These are phyloP conservation scores for Zaprionus ornatus DNA, from an alignment of 1,140 invertebrate species.

Conservation along the genomic window DNA sequence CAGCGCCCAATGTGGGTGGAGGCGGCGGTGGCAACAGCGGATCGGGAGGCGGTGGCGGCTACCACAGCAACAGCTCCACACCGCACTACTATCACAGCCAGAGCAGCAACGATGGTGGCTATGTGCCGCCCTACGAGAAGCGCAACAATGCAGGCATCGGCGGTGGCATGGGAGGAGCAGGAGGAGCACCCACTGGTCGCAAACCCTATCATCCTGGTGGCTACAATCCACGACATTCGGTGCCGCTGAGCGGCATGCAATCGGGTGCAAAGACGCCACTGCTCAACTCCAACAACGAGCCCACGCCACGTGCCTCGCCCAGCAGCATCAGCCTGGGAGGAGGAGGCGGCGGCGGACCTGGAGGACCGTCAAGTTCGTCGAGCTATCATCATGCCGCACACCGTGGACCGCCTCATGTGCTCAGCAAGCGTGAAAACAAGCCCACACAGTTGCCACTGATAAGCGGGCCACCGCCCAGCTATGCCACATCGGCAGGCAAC, in stretches of 20 bases:
- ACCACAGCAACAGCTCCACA: slow-evolving; percentile 75
- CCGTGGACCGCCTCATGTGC: slow-evolving; percentile 61
- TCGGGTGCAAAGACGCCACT: slow-evolving; percentile 65
- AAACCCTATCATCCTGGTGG: slow-evolving; percentile 73
- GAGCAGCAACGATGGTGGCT: slow-evolving; percentile 59
- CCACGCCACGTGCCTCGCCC: slow-evolving; percentile 72
- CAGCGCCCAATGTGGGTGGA: slow-evolving; percentile 52
- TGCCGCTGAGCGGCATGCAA: slow-evolving; percentile 54
- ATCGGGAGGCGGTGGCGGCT: slow-evolving; percentile 39
- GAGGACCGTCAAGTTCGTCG: slow-evolving; percentile 30
- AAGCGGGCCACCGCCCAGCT: slow-evolving; percentile 73
- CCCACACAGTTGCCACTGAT: slow-evolving; percentile 67
- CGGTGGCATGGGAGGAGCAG: slow-evolving; percentile 12
- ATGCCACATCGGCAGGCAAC: slow-evolving; percentile 43
- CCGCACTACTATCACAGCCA: slow-evolving; percentile 72
- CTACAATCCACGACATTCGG: slow-evolving; percentile 69
- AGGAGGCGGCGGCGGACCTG: slow-evolving; percentile 17
- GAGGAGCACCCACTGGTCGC: slow-evolving; percentile 25
- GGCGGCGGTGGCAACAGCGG: slow-evolving; percentile 21
- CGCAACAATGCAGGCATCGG: slow-evolving; percentile 58
- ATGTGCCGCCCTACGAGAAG: slow-evolving; percentile 67
- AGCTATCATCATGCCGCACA: slow-evolving; percentile 55
- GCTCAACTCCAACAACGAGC: slow-evolving; percentile 72
- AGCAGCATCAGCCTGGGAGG: slow-evolving; percentile 59
- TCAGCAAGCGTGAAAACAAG: slow-evolving; percentile 72